Evolutionary conservation across 2,113 vertebrate species (phyloP).

Genomic region (Zosterops hypoxanthus): DNA sequence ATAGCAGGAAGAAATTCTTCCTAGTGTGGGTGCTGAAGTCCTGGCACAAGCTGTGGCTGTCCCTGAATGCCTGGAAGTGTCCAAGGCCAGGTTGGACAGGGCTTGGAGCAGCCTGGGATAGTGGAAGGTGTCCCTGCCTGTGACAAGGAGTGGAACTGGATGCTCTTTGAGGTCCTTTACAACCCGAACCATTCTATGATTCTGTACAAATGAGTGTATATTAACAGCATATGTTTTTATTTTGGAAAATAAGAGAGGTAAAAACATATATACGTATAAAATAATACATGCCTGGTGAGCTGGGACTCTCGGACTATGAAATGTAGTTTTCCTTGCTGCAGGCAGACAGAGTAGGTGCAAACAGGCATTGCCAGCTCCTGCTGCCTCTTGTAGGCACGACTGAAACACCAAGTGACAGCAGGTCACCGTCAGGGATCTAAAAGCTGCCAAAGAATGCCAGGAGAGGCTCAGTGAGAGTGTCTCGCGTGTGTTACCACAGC

Average conservation of each 20-base stretch:
- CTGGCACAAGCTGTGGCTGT: background rate
- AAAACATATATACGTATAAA: background rate
- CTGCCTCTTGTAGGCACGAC: background rate
- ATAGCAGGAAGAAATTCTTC: background rate
- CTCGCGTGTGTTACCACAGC: background rate
- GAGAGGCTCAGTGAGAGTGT: background rate
- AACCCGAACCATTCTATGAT: background rate
- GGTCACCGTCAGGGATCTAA: background rate
- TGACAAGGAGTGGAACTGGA: background rate
- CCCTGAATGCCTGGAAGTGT: background rate
- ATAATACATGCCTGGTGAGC: background rate
- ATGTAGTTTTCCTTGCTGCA: background rate
- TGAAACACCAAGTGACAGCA: background rate
- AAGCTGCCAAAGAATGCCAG: background rate
- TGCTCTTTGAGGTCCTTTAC: background rate
- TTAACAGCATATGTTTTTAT: background rate
- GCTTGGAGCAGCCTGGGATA: rapidly evolving
- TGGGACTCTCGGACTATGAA: background rate
- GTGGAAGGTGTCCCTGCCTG: background rate
- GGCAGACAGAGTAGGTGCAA: background rate
- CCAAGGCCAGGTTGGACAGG: rapidly evolving
- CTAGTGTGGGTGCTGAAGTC: rapidly evolving
- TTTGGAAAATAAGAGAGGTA: background rate
- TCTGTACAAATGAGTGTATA: background rate
- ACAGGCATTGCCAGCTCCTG: background rate